Base-by-base conservation (phyloP, 2,113 vertebrate genomes). In the Seriola dumerili region DNA sequence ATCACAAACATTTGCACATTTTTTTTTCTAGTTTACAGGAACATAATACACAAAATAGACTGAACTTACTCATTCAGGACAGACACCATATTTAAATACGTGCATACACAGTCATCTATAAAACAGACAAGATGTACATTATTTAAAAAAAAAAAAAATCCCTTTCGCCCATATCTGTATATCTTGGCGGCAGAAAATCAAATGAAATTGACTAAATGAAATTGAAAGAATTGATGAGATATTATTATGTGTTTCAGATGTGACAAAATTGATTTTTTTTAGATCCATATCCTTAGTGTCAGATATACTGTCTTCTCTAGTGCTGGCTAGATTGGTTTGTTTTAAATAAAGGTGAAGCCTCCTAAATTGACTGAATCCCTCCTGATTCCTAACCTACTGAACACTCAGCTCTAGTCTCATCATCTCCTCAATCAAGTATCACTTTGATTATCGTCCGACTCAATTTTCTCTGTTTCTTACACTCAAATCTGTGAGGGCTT, bases 401-500 rank as follows among this genome's bases (percentile, higher is more conserved):
- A 17, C 69, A 21, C 14, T 61, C 57, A 29, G 13, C 17, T n/a
- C 10, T 19, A 4, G 0, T 72, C 42, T 82, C 76, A 34, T 54
- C 14, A 64, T 25, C 63, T 32, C 3, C 4, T 52, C 48, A 44
- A 40, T 54, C 19, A 58, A 65, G 74, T 46, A 55, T 72, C 76
- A 10, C 67, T 65, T 70, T 76, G 52, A 74, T 75, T 50, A 38
- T 67, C 25, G 21, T 32, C 17, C 0, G 1, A 50, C 25, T 80
- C 40, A 63, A 48, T 74, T 17, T 40, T 72, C 19, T 77, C 21
- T 78, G 19, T 75, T 69, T 74, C 57, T 68, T 11, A 32, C 57
- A 54, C 25, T 72, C 48, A 78, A 57, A 70, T 76, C 62, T 72
- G 54, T 3, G 25, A 63, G 62, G 34, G 54, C 72, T 78, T 81